phyloP scores from a whole-genome alignment of 2,113 vertebrate species.

The Recurvirostra avosetta region DNA sequence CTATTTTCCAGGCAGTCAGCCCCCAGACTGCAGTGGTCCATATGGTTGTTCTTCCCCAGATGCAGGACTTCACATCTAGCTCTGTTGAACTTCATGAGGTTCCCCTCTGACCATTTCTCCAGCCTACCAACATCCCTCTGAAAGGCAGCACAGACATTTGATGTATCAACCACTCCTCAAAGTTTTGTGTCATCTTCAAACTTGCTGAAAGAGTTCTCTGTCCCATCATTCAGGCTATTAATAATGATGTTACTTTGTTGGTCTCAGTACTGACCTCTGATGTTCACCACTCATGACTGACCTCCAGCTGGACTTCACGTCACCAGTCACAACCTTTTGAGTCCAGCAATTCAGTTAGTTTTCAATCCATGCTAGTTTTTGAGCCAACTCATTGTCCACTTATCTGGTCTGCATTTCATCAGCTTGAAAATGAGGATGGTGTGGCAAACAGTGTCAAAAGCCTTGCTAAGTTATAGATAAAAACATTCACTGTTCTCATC shows the following conservation, averaged over 20 bases:
- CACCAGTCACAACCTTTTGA: rapidly evolving
- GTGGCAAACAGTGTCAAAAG: not conserved
- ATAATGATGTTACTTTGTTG: not conserved
- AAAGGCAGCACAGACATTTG: not conserved
- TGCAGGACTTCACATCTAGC: not conserved
- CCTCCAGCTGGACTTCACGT: not conserved
- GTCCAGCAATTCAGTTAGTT: not conserved
- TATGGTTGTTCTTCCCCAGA: not conserved
- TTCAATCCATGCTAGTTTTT: not conserved
- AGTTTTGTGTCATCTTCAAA: not conserved
- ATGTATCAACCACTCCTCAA: not conserved
- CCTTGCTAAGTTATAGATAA: not conserved
- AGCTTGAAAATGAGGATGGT: not conserved
- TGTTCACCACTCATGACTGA: not conserved
- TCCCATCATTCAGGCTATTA: not conserved
- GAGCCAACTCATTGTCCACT: not conserved
- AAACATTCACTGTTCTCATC: not conserved
- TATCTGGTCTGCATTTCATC: not conserved
- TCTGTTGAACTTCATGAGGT: not conserved
- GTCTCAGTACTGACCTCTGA: not conserved
- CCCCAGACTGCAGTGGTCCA: too few relatives aligned
- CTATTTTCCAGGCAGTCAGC: not conserved
- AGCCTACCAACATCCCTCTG: not conserved
- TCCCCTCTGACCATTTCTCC: not conserved
- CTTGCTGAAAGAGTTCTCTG: not conserved